These are phyloP conservation scores for Malurus leucopterus DNA, from an alignment of 2,797 vertebrate species.

Conservation along the genomic window DNA sequence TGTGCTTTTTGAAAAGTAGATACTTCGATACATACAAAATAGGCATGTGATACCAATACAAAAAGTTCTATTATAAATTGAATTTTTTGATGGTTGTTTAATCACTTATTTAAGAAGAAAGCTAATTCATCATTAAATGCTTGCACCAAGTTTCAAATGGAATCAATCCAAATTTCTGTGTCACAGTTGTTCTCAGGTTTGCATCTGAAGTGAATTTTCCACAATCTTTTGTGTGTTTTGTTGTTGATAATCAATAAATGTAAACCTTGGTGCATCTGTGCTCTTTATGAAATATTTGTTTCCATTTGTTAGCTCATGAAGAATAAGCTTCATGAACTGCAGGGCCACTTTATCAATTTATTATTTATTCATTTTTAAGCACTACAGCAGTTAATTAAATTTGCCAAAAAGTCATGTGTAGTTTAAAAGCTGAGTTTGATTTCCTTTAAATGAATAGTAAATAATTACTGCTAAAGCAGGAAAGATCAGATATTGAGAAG, in stretches of 20 bases:
- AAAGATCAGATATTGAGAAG: conserved; percentile 15
- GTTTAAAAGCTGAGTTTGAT: conserved; percentile 27
- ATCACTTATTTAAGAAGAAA: neutral
- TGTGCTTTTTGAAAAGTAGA: neutral
- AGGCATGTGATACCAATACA: neutral
- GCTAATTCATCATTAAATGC: neutral
- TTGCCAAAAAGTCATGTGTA: neutral
- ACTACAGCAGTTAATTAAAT: conserved; percentile 25
- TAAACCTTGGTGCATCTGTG: neutral
- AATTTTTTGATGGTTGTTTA: neutral
- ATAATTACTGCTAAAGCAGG: neutral
- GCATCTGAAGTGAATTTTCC: neutral
- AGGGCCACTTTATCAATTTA: neutral
- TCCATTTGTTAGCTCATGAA: neutral
- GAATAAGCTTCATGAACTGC: neutral
- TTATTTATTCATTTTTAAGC: conserved; percentile 26
- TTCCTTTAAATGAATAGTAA: conserved; percentile 35
- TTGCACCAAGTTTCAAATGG: neutral
- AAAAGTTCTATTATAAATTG: neutral
- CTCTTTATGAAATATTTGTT: neutral
- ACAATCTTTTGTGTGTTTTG: neutral
- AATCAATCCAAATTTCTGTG: neutral
- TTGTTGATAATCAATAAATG: neutral
- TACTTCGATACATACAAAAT: neutral
- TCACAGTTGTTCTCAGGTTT: neutral